Conservation (phyloP, 2,888 invertebrate genomes). For the Netelia fuscicornis region DNA sequence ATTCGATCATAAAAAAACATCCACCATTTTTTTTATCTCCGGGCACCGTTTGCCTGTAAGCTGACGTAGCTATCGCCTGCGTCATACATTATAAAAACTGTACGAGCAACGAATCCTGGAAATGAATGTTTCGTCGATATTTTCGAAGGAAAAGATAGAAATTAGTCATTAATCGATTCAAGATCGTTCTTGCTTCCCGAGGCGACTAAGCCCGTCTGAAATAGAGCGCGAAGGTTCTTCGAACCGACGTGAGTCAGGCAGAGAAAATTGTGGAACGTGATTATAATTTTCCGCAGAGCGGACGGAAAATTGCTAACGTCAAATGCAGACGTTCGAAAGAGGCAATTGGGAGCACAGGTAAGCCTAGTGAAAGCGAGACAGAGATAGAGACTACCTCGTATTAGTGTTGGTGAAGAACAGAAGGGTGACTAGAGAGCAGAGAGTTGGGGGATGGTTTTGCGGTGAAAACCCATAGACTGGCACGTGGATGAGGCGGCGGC, state of each 20-base stretch:
- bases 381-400: slow-evolving; percentile 72
- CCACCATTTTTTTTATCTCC: background rate
- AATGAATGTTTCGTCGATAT: no score
- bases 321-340: slow-evolving; percentile 80
- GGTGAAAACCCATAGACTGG: slow-evolving; percentile 78
- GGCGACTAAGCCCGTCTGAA: background rate
- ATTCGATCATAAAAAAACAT: background rate
- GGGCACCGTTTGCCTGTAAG: background rate
- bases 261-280: slow-evolving; percentile 72
- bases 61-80: background rate
- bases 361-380: slow-evolving; percentile 78
- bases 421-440: slow-evolving; percentile 77
- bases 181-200: background rate
- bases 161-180: no score
- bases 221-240: background rate
- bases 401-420: slow-evolving; percentile 26
- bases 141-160: no score
- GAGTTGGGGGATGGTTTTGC: slow-evolving; percentile 75
- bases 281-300: slow-evolving; percentile 82
- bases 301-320: slow-evolving; percentile 83
- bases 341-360: slow-evolving; percentile 74
- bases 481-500: slow-evolving; percentile 80
- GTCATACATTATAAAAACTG: background rate
- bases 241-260: slow-evolving; percentile 4
- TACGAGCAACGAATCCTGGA: no score